Evolutionary conservation across 2,888 invertebrate genomes (phyloP).

Genomic region (Vannuccia rotundouncinata): DNA sequence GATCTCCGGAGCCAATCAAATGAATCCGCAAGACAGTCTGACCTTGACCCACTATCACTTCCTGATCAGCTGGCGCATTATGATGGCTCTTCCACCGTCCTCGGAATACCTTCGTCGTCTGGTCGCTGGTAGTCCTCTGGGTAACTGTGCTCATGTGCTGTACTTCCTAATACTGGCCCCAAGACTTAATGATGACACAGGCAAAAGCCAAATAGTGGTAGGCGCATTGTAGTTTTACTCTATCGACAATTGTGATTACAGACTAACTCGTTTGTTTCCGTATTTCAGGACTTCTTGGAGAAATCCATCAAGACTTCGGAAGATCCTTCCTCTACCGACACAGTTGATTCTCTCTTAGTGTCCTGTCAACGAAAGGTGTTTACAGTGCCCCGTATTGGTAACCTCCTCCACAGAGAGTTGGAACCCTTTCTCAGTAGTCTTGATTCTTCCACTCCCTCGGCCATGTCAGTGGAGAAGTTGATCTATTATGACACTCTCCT

Average conservation of each 20-base stretch:
- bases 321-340: background rate
- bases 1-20: background rate
- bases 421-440: background rate
- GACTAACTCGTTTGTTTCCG: too few species aligned
- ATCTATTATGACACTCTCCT: background rate
- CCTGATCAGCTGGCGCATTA: slow-evolving; percentile 72
- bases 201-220: too few species aligned
- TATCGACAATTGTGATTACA: too few species aligned
- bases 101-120: slow-evolving; percentile 76
- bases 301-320: background rate
- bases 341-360: background rate
- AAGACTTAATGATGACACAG: background rate
- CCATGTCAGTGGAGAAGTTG: background rate
- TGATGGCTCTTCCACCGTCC: slow-evolving; percentile 80
- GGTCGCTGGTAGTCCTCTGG: slow-evolving; percentile 64
- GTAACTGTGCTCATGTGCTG: slow-evolving; percentile 67
- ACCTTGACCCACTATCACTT: slow-evolving; percentile 70
- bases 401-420: background rate
- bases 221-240: too few species aligned
- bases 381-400: background rate
- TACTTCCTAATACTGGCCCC: slow-evolving; percentile 63
- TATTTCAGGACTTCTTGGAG: background rate
- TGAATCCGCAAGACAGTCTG: background rate
- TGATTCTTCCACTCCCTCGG: background rate
- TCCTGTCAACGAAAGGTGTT: background rate